phyloP scores from a whole-genome alignment of 1,140 invertebrate species.

The Drosophila tropicalis region DNA sequence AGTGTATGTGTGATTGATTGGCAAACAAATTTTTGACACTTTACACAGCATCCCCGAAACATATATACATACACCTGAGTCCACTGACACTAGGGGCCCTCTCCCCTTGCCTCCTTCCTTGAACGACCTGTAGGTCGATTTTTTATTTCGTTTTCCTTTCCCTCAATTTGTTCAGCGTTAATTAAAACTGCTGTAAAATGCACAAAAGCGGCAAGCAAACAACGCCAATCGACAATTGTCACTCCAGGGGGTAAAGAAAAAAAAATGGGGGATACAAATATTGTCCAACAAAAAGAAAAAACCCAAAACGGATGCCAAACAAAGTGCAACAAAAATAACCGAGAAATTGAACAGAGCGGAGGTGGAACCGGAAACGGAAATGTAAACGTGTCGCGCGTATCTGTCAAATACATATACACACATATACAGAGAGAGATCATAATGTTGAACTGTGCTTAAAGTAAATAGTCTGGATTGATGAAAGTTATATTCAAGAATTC shows the following conservation, averaged over 20 bases:
- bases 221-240: slow-evolving; percentile 40
- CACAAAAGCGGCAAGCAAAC: slow-evolving; percentile 72
- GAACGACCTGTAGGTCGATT: neutral
- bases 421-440: neutral
- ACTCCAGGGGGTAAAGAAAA: slow-evolving; percentile 14
- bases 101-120: too few species aligned
- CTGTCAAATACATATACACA: neutral
- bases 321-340: neutral
- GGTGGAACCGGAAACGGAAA: slow-evolving; percentile 6
- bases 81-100: slow-evolving; percentile 20
- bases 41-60: slow-evolving; percentile 46
- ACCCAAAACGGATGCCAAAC: slow-evolving; percentile 19
- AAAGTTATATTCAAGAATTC: slow-evolving; percentile 79
- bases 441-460: slow-evolving; percentile 82
- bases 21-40: slow-evolving; percentile 79
- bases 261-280: slow-evolving; percentile 3
- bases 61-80: neutral
- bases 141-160: neutral
- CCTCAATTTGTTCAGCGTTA: slow-evolving; percentile 74
- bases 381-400: slow-evolving; percentile 4
- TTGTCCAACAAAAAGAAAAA: slow-evolving; percentile 16
- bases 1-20: slow-evolving; percentile 72
- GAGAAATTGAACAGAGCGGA: slow-evolving; percentile 21
- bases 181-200: slow-evolving; percentile 80
- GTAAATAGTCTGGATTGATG: slow-evolving; percentile 83